Base-by-base conservation (phyloP, 1,140 invertebrate species). In the Drosophila lacertosa region DNA sequence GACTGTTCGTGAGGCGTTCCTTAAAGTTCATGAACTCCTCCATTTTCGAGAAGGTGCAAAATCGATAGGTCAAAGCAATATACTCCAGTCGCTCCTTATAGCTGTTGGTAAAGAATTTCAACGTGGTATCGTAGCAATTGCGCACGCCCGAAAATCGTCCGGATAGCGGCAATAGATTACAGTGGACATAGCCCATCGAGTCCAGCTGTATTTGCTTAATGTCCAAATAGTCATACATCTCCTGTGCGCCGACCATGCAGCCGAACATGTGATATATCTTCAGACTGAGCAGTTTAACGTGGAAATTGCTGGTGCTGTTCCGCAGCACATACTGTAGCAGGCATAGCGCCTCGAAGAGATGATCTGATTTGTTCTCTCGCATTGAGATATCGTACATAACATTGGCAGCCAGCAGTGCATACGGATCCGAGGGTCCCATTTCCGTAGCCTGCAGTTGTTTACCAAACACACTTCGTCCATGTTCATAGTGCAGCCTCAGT, bases 161-260 rank as follows among this genome's bases (percentile, higher is more conserved):
- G 16, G 94, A 93, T 44, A 95, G 92, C 3, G 94, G 92, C 58
- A 97, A 92, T 64, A 96, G 93, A 70, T 95, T 94, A 54, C 94
- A 94, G 90, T 97, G 95, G 53, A 97, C 92, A 92, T 97, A 96
- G 48, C 97, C 96, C 79, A 99, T 92, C 0, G 97, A 97, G 92
- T 99, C 97, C 89, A 98, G 93, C 90, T 99, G 98, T 67, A 99
- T 95, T 92, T 99, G 97, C 92, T 99, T 99, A 48, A 98, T 94
- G 83, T 99, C 98, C 89, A 99, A 92, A 47, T 92, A 92, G 63
- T 93, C 92, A 83, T 95, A 96, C 66, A 94, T 92, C 39, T 92
- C 91, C 68, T 95, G 94, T 40, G 95, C 96, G 3, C 94, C 94
- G n/a, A 93, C 84, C 69, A 94, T 93, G 77, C 94, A 95, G 73